phyloP scores from a whole-genome alignment of 2,888 invertebrate species.

The Mythimna albipuncta region DNA sequence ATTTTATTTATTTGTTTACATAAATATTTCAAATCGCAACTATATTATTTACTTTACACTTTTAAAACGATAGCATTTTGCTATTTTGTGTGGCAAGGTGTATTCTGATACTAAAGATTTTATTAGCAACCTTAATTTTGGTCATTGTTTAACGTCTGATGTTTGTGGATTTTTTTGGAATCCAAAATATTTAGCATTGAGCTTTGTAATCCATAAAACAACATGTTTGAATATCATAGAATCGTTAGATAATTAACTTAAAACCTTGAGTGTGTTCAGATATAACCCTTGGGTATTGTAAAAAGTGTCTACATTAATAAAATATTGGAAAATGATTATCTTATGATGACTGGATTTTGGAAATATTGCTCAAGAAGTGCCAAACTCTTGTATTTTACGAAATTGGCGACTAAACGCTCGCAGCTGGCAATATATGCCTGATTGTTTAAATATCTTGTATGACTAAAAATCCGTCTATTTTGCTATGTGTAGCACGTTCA shows the following conservation, averaged over 20 bases:
- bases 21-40: slow-evolving; percentile 16
- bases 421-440: slow-evolving; percentile 58
- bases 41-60: slow-evolving; percentile 3
- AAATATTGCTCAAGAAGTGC: slow-evolving; percentile 74
- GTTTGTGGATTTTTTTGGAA: neutral
- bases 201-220: neutral
- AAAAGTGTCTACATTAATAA: neutral
- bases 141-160: slow-evolving; percentile 1
- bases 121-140: slow-evolving; percentile 2
- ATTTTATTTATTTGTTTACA: slow-evolving; percentile 48
- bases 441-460: slow-evolving; percentile 42
- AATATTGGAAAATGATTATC: slow-evolving; percentile 6
- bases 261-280: slow-evolving; percentile 25
- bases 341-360: slow-evolving; percentile 36
- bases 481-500: slow-evolving; percentile 2
- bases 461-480: slow-evolving; percentile 22
- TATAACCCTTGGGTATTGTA: slow-evolving; percentile 4
- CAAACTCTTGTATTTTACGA: slow-evolving; percentile 63
- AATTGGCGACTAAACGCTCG: slow-evolving; percentile 50
- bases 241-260: slow-evolving; percentile 1
- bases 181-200: neutral
- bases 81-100: slow-evolving; percentile 1
- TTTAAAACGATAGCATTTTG: neutral
- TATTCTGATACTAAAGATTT: neutral
- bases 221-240: neutral